Evolutionary conservation across 2,113 vertebrate species (phyloP).

Genomic region (Tyto alba): DNA sequence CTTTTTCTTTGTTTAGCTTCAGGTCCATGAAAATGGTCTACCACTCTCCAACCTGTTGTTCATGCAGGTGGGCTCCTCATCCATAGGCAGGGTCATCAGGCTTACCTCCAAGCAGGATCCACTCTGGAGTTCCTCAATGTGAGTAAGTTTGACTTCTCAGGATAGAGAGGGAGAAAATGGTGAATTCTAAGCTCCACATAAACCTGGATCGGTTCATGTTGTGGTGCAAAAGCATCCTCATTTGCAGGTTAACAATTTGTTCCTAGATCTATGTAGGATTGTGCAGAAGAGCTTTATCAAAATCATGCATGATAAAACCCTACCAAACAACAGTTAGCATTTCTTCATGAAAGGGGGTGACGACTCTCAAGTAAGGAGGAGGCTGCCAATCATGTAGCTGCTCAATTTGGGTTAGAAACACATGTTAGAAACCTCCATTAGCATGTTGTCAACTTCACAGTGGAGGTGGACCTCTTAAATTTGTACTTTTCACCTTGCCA

Average conservation of each 20-base stretch:
- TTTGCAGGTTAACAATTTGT: not conserved
- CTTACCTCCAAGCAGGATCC: not conserved
- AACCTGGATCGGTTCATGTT: not conserved
- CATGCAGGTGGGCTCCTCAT: not conserved
- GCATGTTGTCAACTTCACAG: not conserved
- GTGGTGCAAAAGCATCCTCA: not conserved
- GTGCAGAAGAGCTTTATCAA: not conserved
- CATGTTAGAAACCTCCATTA: not conserved
- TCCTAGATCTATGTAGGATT: not conserved
- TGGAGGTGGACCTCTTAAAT: not conserved
- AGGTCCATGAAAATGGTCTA: not conserved
- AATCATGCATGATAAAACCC: not conserved
- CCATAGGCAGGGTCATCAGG: fast-evolving
- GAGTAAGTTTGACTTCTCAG: not conserved
- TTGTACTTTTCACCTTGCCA: not conserved
- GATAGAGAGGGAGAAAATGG: not conserved
- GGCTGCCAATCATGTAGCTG: not conserved
- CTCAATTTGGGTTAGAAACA: not conserved
- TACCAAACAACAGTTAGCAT: not conserved
- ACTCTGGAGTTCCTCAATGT: fast-evolving
- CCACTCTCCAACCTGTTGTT: not conserved
- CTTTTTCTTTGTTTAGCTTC: not conserved
- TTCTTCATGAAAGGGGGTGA: not conserved
- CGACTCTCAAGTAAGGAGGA: not conserved
- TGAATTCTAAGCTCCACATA: not conserved